phyloP scores from a whole-genome alignment of 2,113 vertebrate species.

The Chionis minor region DNA sequence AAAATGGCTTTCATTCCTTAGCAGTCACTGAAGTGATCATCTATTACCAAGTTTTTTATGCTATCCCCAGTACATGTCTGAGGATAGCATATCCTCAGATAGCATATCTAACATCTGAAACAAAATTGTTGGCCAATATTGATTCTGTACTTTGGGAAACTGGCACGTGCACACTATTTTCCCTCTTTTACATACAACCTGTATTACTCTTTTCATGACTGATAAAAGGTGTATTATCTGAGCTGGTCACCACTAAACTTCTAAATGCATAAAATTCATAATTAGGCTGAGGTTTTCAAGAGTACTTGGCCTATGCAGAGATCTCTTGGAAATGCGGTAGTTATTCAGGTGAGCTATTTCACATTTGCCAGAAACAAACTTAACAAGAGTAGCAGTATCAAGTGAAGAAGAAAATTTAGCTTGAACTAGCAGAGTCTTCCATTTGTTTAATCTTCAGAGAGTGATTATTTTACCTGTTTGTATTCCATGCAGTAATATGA shows the following conservation, averaged over 20 bases:
- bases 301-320: not conserved
- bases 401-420: not conserved
- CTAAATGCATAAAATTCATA: not conserved
- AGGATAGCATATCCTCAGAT: too few species aligned
- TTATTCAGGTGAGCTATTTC: not conserved
- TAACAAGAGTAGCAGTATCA: not conserved
- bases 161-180: not conserved
- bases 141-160: not conserved
- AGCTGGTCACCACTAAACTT: not conserved
- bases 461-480: not conserved
- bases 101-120: not conserved
- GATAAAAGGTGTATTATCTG: not conserved
- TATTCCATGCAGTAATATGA: not conserved
- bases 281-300: not conserved
- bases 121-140: not conserved
- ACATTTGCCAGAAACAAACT: not conserved
- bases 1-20: not conserved
- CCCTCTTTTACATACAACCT: not conserved
- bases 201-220: not conserved
- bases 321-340: not conserved
- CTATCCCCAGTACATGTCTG: not conserved
- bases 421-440: not conserved
- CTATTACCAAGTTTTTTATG: not conserved
- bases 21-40: slow-evolving; percentile 1
- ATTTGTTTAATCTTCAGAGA: not conserved